phyloP scores from a whole-genome alignment of 1,140 invertebrate species.

The Polypedilum vanderplanki region DNA sequence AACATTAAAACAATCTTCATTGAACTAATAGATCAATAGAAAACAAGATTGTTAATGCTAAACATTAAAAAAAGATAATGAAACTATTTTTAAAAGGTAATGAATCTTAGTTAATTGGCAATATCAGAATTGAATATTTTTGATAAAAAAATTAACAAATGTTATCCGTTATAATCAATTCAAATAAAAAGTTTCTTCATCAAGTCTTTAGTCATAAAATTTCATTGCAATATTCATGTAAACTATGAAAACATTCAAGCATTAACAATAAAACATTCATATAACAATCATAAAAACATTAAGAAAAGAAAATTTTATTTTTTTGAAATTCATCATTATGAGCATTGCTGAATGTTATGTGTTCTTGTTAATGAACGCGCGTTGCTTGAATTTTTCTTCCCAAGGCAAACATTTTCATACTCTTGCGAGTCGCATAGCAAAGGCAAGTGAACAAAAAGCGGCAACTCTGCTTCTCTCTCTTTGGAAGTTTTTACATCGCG shows the following conservation, averaged over 20 bases:
- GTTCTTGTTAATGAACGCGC: constrained; percentile 11
- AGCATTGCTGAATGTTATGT: background rate
- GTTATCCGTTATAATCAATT: too few relatives aligned
- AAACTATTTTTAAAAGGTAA: too few relatives aligned
- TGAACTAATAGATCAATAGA: too few relatives aligned
- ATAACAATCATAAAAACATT: background rate
- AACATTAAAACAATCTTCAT: too few relatives aligned
- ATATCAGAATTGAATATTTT: too few relatives aligned
- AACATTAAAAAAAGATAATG: too few relatives aligned
- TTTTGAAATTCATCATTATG: constrained; percentile 19
- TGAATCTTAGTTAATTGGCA: too few relatives aligned
- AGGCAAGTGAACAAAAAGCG: background rate
- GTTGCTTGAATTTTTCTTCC: background rate
- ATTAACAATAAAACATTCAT: background rate
- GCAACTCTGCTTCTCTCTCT: background rate
- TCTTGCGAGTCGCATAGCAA: background rate
- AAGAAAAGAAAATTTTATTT: constrained; percentile 1
- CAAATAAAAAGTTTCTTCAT: too few relatives aligned
- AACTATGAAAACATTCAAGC: background rate
- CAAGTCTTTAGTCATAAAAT: too few relatives aligned
- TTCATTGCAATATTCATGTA: too few relatives aligned
- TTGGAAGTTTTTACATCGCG: background rate
- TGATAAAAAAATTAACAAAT: too few relatives aligned
- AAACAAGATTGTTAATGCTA: too few relatives aligned
- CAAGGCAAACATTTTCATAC: constrained; percentile 16